phyloP scores from a whole-genome alignment of 1,140 invertebrate species.

The Drosophila tsacasi region DNA sequence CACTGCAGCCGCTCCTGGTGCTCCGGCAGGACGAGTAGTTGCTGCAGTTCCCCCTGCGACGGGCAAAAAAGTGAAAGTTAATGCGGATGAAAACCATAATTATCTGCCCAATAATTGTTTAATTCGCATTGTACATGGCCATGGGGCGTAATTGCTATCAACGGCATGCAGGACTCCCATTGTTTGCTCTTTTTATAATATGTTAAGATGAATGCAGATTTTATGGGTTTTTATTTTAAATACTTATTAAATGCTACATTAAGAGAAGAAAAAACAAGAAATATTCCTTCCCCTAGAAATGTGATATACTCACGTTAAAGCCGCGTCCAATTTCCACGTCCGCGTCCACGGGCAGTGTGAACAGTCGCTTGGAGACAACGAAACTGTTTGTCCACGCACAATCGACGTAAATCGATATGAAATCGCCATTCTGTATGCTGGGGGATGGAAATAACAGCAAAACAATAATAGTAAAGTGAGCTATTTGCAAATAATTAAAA shows the following conservation, averaged over 20 bases:
- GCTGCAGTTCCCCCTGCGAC: constrained; percentile 78
- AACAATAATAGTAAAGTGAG: constrained; percentile 51
- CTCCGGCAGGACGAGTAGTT: constrained; percentile 76
- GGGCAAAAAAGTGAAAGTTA: constrained; percentile 33
- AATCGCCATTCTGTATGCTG: constrained; percentile 85
- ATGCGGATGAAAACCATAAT: constrained; percentile 42
- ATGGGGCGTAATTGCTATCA: constrained; percentile 63
- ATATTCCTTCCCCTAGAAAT: background rate
- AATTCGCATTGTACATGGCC: constrained; percentile 27
- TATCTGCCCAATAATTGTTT: constrained; percentile 55
- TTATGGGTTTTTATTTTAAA: background rate
- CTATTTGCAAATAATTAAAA: constrained; percentile 75
- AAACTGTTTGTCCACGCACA: constrained; percentile 84
- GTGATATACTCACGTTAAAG: constrained; percentile 77
- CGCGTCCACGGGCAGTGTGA: constrained; percentile 76
- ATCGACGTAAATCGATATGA: constrained; percentile 84
- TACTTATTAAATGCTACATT: background rate
- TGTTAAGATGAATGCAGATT: constrained; percentile 31
- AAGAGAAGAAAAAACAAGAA: background rate
- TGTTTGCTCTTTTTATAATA: constrained; percentile 40
- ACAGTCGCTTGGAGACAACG: constrained; percentile 82
- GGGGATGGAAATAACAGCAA: constrained; percentile 36
- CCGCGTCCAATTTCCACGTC: constrained; percentile 85
- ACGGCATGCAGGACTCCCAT: constrained; percentile 20
- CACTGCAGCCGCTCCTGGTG: constrained; percentile 81